Evolutionary conservation across 2,888 invertebrate genomes (phyloP), one percentile per base, ranked within the genome.

Genomic region (Callyntrura sp.): DNA sequence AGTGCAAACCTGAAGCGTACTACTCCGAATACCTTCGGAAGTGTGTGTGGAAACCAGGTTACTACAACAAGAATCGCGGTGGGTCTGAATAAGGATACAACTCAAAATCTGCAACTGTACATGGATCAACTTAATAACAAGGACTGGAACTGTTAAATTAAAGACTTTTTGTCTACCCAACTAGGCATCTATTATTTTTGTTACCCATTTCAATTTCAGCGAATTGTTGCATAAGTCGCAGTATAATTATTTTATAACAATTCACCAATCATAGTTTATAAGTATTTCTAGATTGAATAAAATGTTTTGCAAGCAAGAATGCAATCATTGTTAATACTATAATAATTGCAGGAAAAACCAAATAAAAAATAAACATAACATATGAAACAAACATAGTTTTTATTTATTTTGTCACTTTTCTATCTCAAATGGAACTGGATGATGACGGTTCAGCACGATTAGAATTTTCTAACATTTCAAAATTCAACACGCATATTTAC

Each of bases 41-140:
- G 55, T 91, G 91, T 25, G 9, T 79, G n/a, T 91, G 91, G 91
- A 91, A 90, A 28, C 90, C 91, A n/a, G 83, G 90, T 8, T 70
- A 88, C 28, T 84, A 84, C 65, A 78, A 73, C 76, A 87, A 60
- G n/a, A 85, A 85, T 12, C 86, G 65, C 45, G 81, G 62, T 12
- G 60, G 81, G 23, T 81, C 62, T 0, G 9, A 73, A 45, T 73
- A 68, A 35, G 14, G n/a, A n/a, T 11, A 12, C 17, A 55, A 11
- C 14, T 62, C 23, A 28, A 55, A 23, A 25, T 43, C 8, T 17
- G 4, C 17, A n/a, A n/a, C n/a, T 28, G 23, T 48, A 57, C 57
- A 0, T 45, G 62, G 45, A 62, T 43, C 35, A 81, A 20, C 23
- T 35, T 43, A 43, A 62, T 43, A 43, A 62, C n/a, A 62, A 20